A percentile compares a stretch with the other conserved stretches of the same genome.
These are phyloP conservation scores for Cardiocondyla obscurior DNA, from an alignment of 1,140 invertebrate species.

Conservation along the genomic window DNA sequence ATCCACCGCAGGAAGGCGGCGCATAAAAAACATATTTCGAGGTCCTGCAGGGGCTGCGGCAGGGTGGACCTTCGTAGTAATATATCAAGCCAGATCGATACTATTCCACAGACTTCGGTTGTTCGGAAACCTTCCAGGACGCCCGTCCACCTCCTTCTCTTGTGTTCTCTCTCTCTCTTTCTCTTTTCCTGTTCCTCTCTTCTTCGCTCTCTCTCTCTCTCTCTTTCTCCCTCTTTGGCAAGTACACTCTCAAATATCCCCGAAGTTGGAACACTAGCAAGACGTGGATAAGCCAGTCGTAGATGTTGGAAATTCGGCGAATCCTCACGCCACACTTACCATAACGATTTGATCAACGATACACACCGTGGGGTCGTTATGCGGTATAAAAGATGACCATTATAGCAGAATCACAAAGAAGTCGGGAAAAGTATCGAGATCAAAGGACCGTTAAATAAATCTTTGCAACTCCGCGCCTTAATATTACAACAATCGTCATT, in stretches of 20 bases:
- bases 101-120: constrained; percentile 80
- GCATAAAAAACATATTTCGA: constrained; percentile 84
- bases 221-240: constrained; percentile 23
- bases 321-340: constrained; percentile 44
- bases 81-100: constrained; percentile 84
- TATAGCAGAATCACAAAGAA: not conserved
- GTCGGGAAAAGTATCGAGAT: not conserved
- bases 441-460: not conserved
- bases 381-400: constrained; percentile 6
- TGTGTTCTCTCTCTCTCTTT: constrained; percentile 66
- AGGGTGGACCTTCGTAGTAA: constrained; percentile 82
- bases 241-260: constrained; percentile 69
- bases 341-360: constrained; percentile 47
- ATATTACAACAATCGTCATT: not conserved
- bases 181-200: constrained; percentile 55
- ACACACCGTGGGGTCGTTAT: not conserved
- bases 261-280: constrained; percentile 61
- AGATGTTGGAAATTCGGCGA: constrained; percentile 64
- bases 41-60: constrained; percentile 75
- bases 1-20: constrained; percentile 72
- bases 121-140: constrained; percentile 77
- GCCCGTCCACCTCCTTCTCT: constrained; percentile 67
- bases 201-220: constrained; percentile 59
- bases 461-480: not conserved
- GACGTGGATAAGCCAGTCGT: constrained; percentile 70